phyloP scores from a whole-genome alignment of 1,140 invertebrate species.

The Vollenhovia emeryi region DNA sequence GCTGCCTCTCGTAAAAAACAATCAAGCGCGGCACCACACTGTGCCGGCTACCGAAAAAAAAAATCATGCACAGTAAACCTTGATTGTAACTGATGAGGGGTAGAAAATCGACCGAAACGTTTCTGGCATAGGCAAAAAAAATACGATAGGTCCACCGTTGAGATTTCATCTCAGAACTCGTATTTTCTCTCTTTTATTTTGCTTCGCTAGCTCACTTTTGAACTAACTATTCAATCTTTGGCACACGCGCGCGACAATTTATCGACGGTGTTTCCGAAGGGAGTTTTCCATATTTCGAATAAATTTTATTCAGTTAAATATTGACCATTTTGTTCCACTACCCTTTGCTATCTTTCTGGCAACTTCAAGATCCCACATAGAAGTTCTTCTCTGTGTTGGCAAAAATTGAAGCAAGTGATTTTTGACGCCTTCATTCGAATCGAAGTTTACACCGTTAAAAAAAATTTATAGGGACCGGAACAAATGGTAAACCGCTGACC shows the following conservation, averaged over 20 bases:
- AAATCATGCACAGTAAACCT: slow-evolving; percentile 73
- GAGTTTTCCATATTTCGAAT: too few species aligned
- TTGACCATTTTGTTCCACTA: too few species aligned
- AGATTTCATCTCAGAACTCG: neutral
- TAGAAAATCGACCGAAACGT: slow-evolving; percentile 66
- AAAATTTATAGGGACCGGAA: too few species aligned
- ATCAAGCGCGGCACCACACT: slow-evolving; percentile 77
- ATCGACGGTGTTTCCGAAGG: too few species aligned
- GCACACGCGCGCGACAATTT: neutral
- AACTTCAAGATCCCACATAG: too few species aligned
- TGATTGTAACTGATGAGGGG: slow-evolving; percentile 82
- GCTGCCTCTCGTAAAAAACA: slow-evolving; percentile 81
- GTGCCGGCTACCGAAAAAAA: slow-evolving; percentile 64
- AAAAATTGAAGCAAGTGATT: too few species aligned
- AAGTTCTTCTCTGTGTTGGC: too few species aligned
- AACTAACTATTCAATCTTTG: neutral
- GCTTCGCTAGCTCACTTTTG: neutral
- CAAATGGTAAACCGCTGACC: too few species aligned
- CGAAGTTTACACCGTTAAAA: too few species aligned
- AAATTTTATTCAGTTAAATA: too few species aligned
- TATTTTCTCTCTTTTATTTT: neutral
- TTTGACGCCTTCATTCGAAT: too few species aligned
- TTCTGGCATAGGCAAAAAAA: slow-evolving; percentile 32
- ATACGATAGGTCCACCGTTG: slow-evolving; percentile 34
- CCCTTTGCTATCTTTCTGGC: too few species aligned